phyloP scores from a whole-genome alignment of 2,888 invertebrate genomes.

The Thecocarcelia acutangulata region DNA sequence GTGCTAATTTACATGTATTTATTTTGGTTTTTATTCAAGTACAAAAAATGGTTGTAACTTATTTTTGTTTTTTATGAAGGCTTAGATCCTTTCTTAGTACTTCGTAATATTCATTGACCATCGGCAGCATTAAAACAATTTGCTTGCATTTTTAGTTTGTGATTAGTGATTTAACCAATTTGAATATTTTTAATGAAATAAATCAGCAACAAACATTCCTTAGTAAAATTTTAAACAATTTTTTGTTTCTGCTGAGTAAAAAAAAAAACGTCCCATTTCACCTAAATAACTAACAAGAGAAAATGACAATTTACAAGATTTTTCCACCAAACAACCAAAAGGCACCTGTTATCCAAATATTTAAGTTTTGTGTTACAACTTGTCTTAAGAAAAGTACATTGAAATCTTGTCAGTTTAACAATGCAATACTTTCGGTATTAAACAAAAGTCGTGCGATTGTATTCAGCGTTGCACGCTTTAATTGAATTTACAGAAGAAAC shows the following conservation, averaged over 20 bases:
- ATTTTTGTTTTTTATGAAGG: too few relatives aligned
- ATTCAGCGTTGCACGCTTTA: slow-evolving; percentile 53
- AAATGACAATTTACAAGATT: slow-evolving; percentile 42
- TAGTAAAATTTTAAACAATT: background rate
- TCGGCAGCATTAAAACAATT: background rate
- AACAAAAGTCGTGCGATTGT: slow-evolving; percentile 43
- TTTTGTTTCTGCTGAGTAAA: background rate
- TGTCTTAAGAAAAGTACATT: slow-evolving; percentile 43
- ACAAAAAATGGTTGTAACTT: too few relatives aligned
- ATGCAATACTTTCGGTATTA: slow-evolving; percentile 11
- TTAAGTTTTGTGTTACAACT: slow-evolving; percentile 55
- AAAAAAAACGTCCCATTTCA: slow-evolving; percentile 24
- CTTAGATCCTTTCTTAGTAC: too few relatives aligned
- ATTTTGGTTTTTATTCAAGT: too few relatives aligned
- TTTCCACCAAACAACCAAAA: slow-evolving; percentile 7
- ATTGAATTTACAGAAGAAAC: slow-evolving; percentile 58
- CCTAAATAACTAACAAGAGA: slow-evolving; percentile 37
- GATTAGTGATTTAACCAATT: background rate
- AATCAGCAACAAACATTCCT: background rate
- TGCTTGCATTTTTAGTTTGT: background rate
- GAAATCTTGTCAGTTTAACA: slow-evolving; percentile 54
- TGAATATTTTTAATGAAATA: background rate
- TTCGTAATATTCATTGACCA: too few relatives aligned
- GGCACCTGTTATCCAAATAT: slow-evolving; percentile 57
- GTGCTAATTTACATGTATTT: too few relatives aligned